These are phyloP conservation scores for Palaemon carinicauda DNA, from an alignment of 1,140 invertebrate species.

Conservation along the genomic window DNA sequence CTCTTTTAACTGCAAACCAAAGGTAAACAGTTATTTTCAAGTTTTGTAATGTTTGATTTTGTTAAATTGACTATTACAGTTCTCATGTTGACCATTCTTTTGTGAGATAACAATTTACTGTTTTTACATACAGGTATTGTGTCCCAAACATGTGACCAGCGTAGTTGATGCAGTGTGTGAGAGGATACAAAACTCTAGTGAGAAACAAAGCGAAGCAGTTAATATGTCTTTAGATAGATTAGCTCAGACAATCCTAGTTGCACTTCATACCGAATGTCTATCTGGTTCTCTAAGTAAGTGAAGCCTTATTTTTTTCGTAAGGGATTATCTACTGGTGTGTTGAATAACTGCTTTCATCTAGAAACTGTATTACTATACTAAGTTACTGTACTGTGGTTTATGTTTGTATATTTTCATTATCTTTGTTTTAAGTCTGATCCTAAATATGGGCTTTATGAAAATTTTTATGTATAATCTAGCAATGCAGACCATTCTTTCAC, in stretches of 20 bases:
- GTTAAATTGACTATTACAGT: background rate
- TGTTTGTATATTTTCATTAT: too few relatives aligned
- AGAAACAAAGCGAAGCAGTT: background rate
- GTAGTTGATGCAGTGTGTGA: constrained; percentile 44
- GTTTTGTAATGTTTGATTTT: background rate
- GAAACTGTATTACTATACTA: background rate
- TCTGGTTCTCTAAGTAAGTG: constrained; percentile 41
- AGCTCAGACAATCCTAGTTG: constrained; percentile 34
- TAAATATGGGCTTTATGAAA: too few relatives aligned
- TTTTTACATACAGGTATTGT: constrained; percentile 15
- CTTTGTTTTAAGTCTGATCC: too few relatives aligned
- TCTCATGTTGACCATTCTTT: background rate
- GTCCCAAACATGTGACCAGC: constrained; percentile 35
- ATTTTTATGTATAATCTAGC: too few relatives aligned
- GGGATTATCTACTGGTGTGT: background rate
- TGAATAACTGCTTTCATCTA: background rate
- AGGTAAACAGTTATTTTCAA: too few relatives aligned
- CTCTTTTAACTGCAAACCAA: too few relatives aligned
- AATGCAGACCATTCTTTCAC: too few relatives aligned
- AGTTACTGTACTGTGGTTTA: too few relatives aligned
- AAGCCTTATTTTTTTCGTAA: background rate
- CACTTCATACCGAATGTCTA: constrained; percentile 40
- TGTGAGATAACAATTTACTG: background rate
- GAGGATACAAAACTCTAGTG: background rate
- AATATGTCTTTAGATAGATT: constrained; percentile 29